Evolutionary conservation across 37 sponge, comb jelly and placozoan species (phyloP).

Genomic region (Chondrilla cf. caribensis): DNA sequence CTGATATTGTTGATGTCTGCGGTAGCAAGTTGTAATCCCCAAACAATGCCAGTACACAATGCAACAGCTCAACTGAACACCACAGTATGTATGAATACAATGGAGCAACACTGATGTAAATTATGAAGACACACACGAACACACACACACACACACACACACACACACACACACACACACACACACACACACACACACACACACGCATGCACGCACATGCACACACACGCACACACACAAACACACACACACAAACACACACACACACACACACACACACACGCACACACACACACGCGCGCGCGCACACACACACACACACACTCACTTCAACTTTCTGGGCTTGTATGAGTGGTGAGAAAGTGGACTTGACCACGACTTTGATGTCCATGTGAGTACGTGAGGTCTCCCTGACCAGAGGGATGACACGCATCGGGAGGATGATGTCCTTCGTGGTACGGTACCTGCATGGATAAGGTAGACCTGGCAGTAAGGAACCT

Average conservation of each 20-base stretch:
- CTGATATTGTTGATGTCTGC: too few species aligned
- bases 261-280: neutral
- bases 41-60: too few species aligned
- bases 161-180: neutral
- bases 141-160: neutral
- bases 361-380: conserved; percentile 85
- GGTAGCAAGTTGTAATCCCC: too few species aligned
- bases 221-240: neutral
- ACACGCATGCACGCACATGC: neutral
- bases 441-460: conserved; percentile 95
- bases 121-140: neutral
- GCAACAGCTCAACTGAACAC: conserved; percentile 52
- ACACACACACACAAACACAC: neutral
- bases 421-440: conserved; percentile 90
- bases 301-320: too few species aligned
- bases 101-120: neutral
- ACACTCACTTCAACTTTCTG: conserved; percentile 89
- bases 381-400: conserved; percentile 92
- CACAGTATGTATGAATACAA: neutral
- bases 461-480: too few species aligned
- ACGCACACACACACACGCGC: too few species aligned
- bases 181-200: neutral
- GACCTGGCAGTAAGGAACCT: neutral
- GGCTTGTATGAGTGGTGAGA: conserved; percentile 60
- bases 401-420: conserved; percentile 80